These are phyloP conservation scores for Choloepus didactylus DNA, from an alignment of 2,797 vertebrate species.

Conservation along the genomic window DNA sequence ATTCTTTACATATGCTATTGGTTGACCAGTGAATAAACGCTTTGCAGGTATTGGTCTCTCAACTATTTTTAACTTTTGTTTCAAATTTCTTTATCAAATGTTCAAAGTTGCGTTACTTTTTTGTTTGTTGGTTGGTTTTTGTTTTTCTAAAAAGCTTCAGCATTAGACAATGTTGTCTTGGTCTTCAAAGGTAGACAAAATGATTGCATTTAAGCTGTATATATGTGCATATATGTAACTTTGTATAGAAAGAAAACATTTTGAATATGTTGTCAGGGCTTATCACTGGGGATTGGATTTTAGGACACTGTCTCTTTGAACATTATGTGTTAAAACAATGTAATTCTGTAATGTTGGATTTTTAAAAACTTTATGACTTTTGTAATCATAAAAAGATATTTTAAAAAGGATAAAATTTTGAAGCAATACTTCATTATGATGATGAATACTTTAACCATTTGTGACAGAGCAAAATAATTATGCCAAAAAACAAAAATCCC, in stretches of 20 bases:
- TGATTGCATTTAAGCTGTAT: neutral
- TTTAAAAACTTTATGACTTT: neutral
- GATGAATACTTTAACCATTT: slow-evolving; percentile 27
- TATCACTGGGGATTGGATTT: neutral
- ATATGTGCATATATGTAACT: neutral
- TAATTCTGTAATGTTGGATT: neutral
- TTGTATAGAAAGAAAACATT: neutral
- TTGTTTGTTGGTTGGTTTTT: no score
- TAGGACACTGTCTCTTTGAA: neutral
- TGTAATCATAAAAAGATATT: slow-evolving; percentile 16
- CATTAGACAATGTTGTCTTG: neutral
- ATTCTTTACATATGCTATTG: neutral
- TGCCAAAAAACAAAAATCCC: neutral
- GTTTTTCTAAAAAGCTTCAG: neutral
- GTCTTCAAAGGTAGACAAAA: neutral
- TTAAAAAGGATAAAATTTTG: neutral
- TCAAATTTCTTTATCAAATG: neutral
- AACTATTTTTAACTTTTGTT: neutral
- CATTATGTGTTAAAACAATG: neutral
- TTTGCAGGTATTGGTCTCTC: neutral
- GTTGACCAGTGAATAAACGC: neutral
- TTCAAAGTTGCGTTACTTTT: neutral
- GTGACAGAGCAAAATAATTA: neutral
- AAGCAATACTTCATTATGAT: neutral
- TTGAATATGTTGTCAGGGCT: neutral